Evolutionary conservation across 2,113 vertebrate species (phyloP).

Genomic region (Plotosus lineatus): DNA sequence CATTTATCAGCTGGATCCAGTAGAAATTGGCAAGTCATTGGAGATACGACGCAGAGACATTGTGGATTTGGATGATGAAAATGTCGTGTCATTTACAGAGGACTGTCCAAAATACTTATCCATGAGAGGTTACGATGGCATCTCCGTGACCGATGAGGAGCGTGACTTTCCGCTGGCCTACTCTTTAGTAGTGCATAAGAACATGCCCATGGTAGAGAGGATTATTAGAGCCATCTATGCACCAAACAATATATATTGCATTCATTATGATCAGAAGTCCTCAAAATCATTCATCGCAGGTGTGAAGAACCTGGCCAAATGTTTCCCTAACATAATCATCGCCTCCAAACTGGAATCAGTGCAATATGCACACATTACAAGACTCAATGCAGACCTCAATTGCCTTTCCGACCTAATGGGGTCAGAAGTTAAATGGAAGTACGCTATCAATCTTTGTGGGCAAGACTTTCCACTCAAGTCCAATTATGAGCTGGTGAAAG

Average conservation of each 20-base stretch:
- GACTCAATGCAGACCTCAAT: conserved; percentile 89
- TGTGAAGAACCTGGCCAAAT: conserved; percentile 81
- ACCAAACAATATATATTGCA: conserved; percentile 87
- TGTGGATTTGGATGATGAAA: conserved; percentile 79
- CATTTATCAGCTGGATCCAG: conserved; percentile 84
- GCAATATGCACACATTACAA: conserved; percentile 85
- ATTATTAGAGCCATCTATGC: conserved; percentile 83
- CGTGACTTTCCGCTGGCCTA: conserved; percentile 83
- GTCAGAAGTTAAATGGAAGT: conserved; percentile 83
- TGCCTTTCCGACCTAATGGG: conserved; percentile 85
- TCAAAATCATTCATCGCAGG: conserved; percentile 77
- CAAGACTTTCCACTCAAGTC: conserved; percentile 91
- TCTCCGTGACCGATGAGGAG: conserved; percentile 76
- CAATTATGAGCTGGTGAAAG: conserved; percentile 82
- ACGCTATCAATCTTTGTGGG: conserved; percentile 90
- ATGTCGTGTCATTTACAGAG: conserved; percentile 71
- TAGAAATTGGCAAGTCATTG: conserved; percentile 86
- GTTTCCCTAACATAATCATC: conserved; percentile 85
- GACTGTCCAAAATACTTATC: conserved; percentile 73
- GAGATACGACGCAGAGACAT: conserved; percentile 74
- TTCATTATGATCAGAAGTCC: conserved; percentile 90
- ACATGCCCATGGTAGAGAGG: conserved; percentile 87
- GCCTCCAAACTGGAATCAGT: conserved; percentile 86
- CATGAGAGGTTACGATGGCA: conserved; percentile 74
- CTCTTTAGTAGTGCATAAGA: conserved; percentile 91